Base-by-base conservation (phyloP, 1,140 invertebrate species). In the Hyles euphorbiae region DNA sequence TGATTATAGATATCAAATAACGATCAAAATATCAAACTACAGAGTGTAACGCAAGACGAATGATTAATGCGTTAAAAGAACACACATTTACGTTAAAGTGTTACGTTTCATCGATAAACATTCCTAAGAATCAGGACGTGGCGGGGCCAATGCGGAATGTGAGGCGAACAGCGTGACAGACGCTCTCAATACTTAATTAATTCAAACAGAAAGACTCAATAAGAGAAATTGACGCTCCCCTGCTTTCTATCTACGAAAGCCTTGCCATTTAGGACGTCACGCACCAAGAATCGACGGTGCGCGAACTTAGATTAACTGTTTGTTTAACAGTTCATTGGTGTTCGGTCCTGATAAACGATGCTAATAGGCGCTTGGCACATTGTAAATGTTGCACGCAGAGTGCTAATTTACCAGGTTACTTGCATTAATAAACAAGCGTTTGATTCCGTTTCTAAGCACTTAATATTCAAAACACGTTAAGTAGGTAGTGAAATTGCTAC, bases 161-260 rank as follows among this genome's bases (percentile, higher is more conserved):
- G 74, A 76, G 53, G 54, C 76, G 68, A 72, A 53, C 72, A 78
- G 71, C 81, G 82, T 84, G 78, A 86, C 76, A 84, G 68, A 52
- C 79, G 83, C 63, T 85, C 85, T 86, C 80, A 74, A 81, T 88
- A 56, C 65, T 64, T 87, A 87, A 88, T 87, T 86, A 87, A 88
- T 88, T 83, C 81, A 77, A 79, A 80, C 77, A 83, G 76, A 81
- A 78, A 83, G 65, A 83, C 73, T 81, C 75, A 82, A 85, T 84
- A 77, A 81, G 78, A 88, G 81, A 86, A 82, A 88, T 81, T 84
- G 65, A 76, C 61, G 76, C 74, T 76, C 67, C 63, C 58, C 72
- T 74, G 78, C 83, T 88, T 88, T 88, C 86, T 84, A 81, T 48
- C 67, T 67, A 78, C 67, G 76, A 78, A 76, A 79, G 81, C 63